Evolutionary conservation across 2,888 invertebrate species (phyloP).

Genomic region (Cosmopolites sordidus): DNA sequence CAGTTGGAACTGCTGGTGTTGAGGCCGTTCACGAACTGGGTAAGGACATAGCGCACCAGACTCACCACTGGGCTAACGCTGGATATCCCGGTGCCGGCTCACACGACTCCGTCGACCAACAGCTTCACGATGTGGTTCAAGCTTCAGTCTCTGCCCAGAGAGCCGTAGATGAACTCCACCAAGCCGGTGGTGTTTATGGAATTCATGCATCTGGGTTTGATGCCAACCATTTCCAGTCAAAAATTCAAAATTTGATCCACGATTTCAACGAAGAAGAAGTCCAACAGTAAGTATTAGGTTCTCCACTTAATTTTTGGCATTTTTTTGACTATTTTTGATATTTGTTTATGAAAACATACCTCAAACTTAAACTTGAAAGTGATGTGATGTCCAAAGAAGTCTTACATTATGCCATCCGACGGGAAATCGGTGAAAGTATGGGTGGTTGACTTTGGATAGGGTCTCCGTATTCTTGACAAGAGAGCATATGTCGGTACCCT

Average conservation of each 20-base stretch:
- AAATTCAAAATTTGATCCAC: slow-evolving; percentile 11
- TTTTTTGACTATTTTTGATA: too few species aligned
- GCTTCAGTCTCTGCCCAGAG: slow-evolving; percentile 3
- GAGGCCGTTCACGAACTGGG: slow-evolving; percentile 7
- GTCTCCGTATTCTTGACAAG: too few species aligned
- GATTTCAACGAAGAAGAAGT: slow-evolving; percentile 12
- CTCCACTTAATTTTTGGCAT: too few species aligned
- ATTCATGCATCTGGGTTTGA: background rate
- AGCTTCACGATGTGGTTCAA: slow-evolving; percentile 14
- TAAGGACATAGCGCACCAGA: slow-evolving; percentile 6
- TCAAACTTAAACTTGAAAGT: too few species aligned
- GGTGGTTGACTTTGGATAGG: too few species aligned
- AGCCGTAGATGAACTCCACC: background rate
- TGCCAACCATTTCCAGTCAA: slow-evolving; percentile 3
- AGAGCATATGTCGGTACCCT: too few species aligned
- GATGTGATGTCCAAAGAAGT: too few species aligned
- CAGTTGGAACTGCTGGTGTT: background rate
- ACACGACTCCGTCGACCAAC: background rate
- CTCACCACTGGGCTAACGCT: background rate
- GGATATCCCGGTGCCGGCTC: background rate
- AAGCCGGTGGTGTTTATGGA: slow-evolving; percentile 4
- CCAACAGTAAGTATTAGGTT: slow-evolving; percentile 12
- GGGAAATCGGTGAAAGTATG: too few species aligned
- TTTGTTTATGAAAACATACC: too few species aligned
- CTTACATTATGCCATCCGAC: too few species aligned